Evolutionary conservation across 2,888 invertebrate species (phyloP).

Genomic region (Clusia tigrina): DNA sequence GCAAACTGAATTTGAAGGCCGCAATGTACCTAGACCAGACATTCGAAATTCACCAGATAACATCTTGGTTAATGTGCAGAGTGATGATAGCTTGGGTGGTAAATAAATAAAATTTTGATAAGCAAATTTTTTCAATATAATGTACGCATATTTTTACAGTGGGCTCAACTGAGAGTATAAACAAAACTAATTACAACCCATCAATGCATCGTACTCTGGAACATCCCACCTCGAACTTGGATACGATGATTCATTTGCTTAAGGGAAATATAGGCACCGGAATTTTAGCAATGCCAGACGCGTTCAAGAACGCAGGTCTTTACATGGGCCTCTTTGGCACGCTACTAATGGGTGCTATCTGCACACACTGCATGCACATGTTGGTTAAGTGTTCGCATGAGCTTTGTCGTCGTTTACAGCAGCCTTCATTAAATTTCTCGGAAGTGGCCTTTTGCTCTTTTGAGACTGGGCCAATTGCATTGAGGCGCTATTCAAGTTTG

Average conservation of each 20-base stretch:
- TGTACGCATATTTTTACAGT: too few relatives aligned
- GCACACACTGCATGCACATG: constrained; percentile 93
- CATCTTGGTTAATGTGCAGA: constrained; percentile 62
- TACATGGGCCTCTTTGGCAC: constrained; percentile 84
- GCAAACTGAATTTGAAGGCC: constrained; percentile 49
- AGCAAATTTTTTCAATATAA: neutral
- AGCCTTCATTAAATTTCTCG: constrained; percentile 78
- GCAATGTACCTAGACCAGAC: constrained; percentile 54
- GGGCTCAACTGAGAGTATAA: constrained; percentile 41
- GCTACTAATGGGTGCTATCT: constrained; percentile 83
- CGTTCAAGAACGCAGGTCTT: constrained; percentile 89
- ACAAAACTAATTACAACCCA: constrained; percentile 67
- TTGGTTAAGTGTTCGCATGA: constrained; percentile 79
- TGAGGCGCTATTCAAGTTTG: constrained; percentile 65
- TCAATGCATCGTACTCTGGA: constrained; percentile 75
- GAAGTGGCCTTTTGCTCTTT: constrained; percentile 82
- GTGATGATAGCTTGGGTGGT: constrained; percentile 58
- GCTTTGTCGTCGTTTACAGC: constrained; percentile 73
- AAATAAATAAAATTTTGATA: constrained; percentile 29
- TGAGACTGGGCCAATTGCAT: constrained; percentile 73
- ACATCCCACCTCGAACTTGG: constrained; percentile 82
- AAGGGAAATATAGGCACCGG: constrained; percentile 89
- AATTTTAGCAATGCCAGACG: constrained; percentile 95
- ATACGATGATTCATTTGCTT: constrained; percentile 77
- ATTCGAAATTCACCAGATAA: constrained; percentile 63